Conservation (phyloP, 2,888 invertebrate species). For the Selenia dentaria region DNA sequence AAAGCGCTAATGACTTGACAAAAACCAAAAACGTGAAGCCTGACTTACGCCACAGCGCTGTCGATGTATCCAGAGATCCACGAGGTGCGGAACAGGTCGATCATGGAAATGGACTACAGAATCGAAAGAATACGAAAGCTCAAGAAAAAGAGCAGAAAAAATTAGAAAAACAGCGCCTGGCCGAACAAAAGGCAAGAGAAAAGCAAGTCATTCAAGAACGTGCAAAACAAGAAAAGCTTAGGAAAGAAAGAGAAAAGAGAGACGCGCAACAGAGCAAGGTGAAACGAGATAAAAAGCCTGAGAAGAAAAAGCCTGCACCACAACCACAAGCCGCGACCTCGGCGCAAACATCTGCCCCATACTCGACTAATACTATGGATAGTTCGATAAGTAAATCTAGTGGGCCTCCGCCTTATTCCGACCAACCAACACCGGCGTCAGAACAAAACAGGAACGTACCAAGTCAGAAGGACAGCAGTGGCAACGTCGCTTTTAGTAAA, state of each 20-base stretch:
- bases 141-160: constrained; percentile 55
- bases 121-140: constrained; percentile 34
- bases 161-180: constrained; percentile 53
- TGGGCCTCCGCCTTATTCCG: constrained; percentile 70
- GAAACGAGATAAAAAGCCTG: constrained; percentile 33
- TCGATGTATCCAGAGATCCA: constrained; percentile 52
- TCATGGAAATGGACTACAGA: constrained; percentile 30
- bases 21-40: constrained; percentile 36
- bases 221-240: constrained; percentile 53
- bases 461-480: constrained; percentile 47
- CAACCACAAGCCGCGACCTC: constrained; percentile 24
- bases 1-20: constrained; percentile 57
- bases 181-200: constrained; percentile 51
- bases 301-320: constrained; percentile 36
- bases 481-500: constrained; percentile 61
- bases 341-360: constrained; percentile 28
- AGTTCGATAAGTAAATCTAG: constrained; percentile 70
- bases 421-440: constrained; percentile 32
- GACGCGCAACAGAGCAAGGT: constrained; percentile 40
- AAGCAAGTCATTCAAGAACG: constrained; percentile 47
- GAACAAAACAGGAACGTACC: constrained; percentile 15
- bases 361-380: constrained; percentile 65
- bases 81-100: constrained; percentile 42
- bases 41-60: constrained; percentile 47
- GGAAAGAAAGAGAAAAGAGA: constrained; percentile 44